Conservation (phyloP, 2,888 invertebrate species). For the Drosophila percnosoma region DNA sequence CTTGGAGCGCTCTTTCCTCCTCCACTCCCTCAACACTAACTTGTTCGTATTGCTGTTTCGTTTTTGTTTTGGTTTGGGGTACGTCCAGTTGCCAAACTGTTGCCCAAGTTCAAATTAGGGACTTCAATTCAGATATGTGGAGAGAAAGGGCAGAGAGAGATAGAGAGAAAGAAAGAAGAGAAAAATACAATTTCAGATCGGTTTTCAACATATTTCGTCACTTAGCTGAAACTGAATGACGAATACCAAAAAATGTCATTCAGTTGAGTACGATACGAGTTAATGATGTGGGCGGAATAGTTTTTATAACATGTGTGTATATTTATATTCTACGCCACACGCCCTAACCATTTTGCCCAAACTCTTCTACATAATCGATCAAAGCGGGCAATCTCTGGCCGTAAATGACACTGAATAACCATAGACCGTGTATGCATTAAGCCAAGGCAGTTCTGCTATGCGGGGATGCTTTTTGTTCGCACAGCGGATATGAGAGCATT, state of each 20-base stretch:
- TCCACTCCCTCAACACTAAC: no score
- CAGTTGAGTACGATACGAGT: constrained; percentile 17
- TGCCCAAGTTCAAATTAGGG: constrained; percentile 20
- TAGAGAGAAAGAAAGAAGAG: not conserved
- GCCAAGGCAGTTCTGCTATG: not conserved
- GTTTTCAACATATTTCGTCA: constrained; percentile 24
- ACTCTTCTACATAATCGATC: constrained; percentile 60
- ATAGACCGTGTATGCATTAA: not conserved
- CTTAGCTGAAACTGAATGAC: constrained; percentile 16
- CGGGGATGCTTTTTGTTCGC: constrained; percentile 19
- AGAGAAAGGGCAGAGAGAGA: not conserved
- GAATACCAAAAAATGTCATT: constrained; percentile 14
- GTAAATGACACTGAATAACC: constrained; percentile 45
- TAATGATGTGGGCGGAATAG: constrained; percentile 37
- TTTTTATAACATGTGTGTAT: not conserved
- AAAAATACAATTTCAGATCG: not conserved
- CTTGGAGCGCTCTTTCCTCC: not conserved
- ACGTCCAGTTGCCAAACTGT: constrained; percentile 13
- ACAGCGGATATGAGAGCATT: constrained; percentile 38
- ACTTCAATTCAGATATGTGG: not conserved
- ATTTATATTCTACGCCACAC: not conserved
- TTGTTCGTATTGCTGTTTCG: constrained; percentile 13
- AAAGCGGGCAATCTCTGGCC: constrained; percentile 47
- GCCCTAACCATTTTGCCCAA: constrained; percentile 10
- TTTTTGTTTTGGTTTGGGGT: constrained; percentile 9